These are phyloP conservation scores for Mythimna impura DNA, from an alignment of 2,888 invertebrate species.

Conservation along the genomic window DNA sequence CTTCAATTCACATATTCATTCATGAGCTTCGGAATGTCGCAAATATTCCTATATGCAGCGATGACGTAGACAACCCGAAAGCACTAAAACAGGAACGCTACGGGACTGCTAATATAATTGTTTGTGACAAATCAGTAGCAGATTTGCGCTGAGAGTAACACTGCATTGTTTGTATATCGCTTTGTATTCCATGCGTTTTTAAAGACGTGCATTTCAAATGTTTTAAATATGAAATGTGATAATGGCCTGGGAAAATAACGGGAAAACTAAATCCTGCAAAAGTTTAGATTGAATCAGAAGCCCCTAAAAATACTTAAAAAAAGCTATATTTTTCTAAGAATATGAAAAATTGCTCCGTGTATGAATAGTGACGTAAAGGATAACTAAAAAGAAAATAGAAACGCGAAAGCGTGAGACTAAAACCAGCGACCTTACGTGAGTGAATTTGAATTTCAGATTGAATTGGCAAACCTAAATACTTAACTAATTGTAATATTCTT, in stretches of 20 bases:
- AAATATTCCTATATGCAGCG: conserved; percentile 2
- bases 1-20: background rate
- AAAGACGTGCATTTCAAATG: background rate
- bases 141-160: conserved; percentile 26
- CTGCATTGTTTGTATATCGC: conserved; percentile 24
- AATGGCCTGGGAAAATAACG: background rate
- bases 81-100: conserved; percentile 4
- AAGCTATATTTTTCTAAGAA: background rate
- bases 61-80: conserved; percentile 10
- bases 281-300: background rate
- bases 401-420: background rate
- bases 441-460: no score
- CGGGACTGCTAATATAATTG: conserved; percentile 22
- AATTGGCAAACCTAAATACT: no score
- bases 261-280: background rate
- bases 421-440: no score
- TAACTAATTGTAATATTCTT: no score
- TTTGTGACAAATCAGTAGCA: conserved; percentile 44
- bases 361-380: background rate
- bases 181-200: conserved; percentile 20
- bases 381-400: background rate
- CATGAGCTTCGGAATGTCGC: background rate
- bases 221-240: background rate
- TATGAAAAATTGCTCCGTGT: background rate
- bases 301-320: background rate